Base-by-base conservation (phyloP, 2,113 vertebrate species). In the Smithornis capensis region DNA sequence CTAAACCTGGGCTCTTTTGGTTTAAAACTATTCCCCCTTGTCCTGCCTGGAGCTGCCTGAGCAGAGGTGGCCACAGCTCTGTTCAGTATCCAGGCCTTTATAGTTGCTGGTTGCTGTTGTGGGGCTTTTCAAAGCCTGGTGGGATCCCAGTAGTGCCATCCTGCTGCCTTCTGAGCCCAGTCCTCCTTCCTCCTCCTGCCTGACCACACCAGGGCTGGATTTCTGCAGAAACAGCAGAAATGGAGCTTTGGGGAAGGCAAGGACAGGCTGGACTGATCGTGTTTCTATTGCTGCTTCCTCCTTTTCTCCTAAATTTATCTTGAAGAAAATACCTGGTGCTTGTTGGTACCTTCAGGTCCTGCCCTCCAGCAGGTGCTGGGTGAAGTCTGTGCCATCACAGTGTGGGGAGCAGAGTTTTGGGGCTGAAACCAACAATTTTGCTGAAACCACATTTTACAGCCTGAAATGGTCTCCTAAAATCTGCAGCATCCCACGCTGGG, bases 51-150 rank as follows among this genome's bases (percentile, higher is more conserved):
- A 42, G 50, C 33, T 74, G 40, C 13, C 52, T 33, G 45, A 78
- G 62, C 56, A 24, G 83, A 38, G 37, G 7, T 52, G 62, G 6
- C 8, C 0, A 0, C 40, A 22, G 45, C 19, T 86, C 33, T 52
- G 14, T 44, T n/a, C 2, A 15, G 33, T 38, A 10, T 63, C 17
- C 18, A 15, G 55, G 33, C 18, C 28, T 79, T 62, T 53, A 17
- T 27, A 28, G 1, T 17, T 38, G 0, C 24, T 37, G n/a, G 33
- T 50, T 1, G 19, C 19, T 0, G 0, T 3, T 33, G 14, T 62
- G 65, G 19, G 28, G 35, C 42, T 57, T 42, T 3, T 11, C 50
- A 27, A 28, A 53, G 13, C 62, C 37, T 67, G 56, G 6, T 55
- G 86, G 47, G 25, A 40, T 59, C 52, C 33, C 16, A 64, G 14